phyloP scores from a whole-genome alignment of 2,888 invertebrate species.

The Tyria jacobaeae region DNA sequence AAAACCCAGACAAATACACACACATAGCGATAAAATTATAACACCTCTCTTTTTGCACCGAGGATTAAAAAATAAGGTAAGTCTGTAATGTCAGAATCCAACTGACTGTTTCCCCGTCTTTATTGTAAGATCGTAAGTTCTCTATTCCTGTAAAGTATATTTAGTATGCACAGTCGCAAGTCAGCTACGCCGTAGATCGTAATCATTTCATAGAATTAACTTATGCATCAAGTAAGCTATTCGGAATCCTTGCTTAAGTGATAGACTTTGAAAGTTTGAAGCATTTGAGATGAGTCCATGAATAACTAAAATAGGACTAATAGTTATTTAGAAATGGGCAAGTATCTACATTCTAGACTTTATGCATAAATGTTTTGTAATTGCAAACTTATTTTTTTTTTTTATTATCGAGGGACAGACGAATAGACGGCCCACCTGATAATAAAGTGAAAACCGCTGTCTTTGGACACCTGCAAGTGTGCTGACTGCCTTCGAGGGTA shows the following conservation, averaged over 20 bases:
- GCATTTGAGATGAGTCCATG: neutral
- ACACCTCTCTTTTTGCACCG: too few relatives aligned
- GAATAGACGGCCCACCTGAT: too few relatives aligned
- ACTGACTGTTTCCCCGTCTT: neutral
- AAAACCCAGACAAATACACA: too few relatives aligned
- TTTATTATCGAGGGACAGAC: too few relatives aligned
- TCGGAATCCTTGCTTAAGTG: neutral
- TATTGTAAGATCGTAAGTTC: neutral
- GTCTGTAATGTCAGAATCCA: neutral
- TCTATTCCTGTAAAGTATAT: neutral
- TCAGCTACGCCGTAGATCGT: slow-evolving; percentile 14
- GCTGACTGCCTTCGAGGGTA: too few relatives aligned
- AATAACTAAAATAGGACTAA: neutral
- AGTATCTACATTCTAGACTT: neutral
- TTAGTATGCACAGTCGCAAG: slow-evolving; percentile 9
- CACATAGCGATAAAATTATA: too few relatives aligned
- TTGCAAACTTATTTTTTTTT: too few relatives aligned
- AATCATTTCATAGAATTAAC: slow-evolving; percentile 23
- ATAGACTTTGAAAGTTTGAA: slow-evolving; percentile 5
- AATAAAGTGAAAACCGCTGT: too few relatives aligned
- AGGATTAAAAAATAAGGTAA: neutral
- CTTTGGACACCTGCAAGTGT: too few relatives aligned
- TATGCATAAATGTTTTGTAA: neutral
- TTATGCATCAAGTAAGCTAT: slow-evolving; percentile 6
- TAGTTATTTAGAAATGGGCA: too few relatives aligned